phyloP scores from a whole-genome alignment of 2,797 vertebrate species.

The Crenichthys baileyi region DNA sequence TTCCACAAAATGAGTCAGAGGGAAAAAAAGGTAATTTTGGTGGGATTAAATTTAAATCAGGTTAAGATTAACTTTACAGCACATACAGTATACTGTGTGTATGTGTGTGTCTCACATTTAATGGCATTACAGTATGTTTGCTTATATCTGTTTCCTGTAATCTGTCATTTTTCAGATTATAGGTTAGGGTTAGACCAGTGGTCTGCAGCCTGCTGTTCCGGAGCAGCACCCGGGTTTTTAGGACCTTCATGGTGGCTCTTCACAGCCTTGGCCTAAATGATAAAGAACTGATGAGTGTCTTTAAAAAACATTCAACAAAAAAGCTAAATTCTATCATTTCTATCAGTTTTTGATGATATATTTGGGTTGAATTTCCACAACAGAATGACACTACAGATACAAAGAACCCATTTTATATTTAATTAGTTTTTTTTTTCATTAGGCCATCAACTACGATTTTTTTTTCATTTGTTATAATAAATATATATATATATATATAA shows the following conservation, averaged over 20 bases:
- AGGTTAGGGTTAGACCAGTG: not conserved
- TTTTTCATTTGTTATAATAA: no score
- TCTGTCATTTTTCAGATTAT: conserved; percentile 4
- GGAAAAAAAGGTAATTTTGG: conserved; percentile 36
- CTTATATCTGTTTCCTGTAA: conserved; percentile 55
- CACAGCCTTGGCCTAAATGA: no score
- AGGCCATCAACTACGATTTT: no score
- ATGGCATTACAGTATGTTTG: conserved; percentile 45
- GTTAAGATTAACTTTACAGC: conserved; percentile 23
- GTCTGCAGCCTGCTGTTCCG: no score
- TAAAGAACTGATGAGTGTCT: no score
- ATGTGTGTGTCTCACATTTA: conserved; percentile 16
- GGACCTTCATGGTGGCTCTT: no score
- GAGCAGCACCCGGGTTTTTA: no score
- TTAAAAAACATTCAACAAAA: not conserved
- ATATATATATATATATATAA: no score
- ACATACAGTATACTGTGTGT: not conserved
- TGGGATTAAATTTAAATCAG: conserved; percentile 37
- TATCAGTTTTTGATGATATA: not conserved
- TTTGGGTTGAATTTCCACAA: not conserved
- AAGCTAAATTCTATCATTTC: not conserved
- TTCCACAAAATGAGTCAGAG: conserved; percentile 53
- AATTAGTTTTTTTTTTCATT: no score
- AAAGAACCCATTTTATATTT: no score
- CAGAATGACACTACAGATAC: not conserved